A percentile compares a stretch with the other conserved stretches of the same genome.
Evolutionary conservation across 2,888 invertebrate genomes (phyloP).

Genomic region (Monochamus alternatus): DNA sequence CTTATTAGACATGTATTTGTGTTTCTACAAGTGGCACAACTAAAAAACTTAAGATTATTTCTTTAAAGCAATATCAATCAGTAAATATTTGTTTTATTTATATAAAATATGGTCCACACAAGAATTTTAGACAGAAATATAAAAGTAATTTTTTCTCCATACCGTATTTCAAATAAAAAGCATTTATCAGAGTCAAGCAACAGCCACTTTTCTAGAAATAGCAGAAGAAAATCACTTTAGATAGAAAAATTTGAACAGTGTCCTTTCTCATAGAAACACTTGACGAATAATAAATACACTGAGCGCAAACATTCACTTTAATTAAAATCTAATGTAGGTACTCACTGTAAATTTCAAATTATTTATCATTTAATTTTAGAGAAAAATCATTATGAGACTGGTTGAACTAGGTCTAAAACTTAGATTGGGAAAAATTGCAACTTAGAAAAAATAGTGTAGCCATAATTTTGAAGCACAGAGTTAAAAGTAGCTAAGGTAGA

Average conservation of each 20-base stretch:
- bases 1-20: constrained; percentile 31
- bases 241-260: not conserved
- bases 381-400: constrained; percentile 21
- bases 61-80: not conserved
- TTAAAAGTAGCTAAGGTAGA: constrained; percentile 50
- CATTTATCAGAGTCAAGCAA: constrained; percentile 1
- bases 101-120: not conserved
- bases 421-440: constrained; percentile 42
- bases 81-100: not conserved
- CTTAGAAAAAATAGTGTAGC: constrained; percentile 54
- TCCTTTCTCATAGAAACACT: constrained; percentile 38
- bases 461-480: constrained; percentile 61
- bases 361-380: constrained; percentile 34
- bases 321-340: constrained; percentile 36
- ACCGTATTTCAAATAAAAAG: constrained; percentile 19
- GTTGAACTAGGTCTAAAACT: constrained; percentile 31
- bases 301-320: constrained; percentile 40
- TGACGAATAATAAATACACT: constrained; percentile 30
- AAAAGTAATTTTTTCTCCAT: not conserved
- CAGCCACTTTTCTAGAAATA: not conserved
- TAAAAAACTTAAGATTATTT: not conserved
- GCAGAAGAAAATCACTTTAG: not conserved
- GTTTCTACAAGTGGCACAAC: constrained; percentile 33
- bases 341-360: constrained; percentile 34
- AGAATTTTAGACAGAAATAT: not conserved